A percentile compares a stretch with the other conserved stretches of the same genome.
phyloP scores from a whole-genome alignment of 2,888 invertebrate genomes.

The Himalopsyche kuldschensis region DNA sequence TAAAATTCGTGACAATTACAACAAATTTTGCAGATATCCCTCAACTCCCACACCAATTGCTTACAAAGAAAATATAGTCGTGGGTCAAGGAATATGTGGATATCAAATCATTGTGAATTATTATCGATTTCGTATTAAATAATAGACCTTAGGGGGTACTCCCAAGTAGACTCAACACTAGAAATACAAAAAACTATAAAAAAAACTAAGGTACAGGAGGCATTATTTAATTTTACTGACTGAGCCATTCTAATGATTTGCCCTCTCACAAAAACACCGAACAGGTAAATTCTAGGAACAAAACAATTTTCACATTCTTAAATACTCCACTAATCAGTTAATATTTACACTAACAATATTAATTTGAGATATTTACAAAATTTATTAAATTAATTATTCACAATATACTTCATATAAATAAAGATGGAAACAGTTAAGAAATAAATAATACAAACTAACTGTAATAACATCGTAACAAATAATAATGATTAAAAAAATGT shows the following conservation, averaged over 20 bases:
- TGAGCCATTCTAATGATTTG: constrained; percentile 4
- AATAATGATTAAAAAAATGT: background rate
- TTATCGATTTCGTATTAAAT: background rate
- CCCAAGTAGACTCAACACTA: background rate
- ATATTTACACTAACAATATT: background rate
- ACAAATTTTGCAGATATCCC: background rate
- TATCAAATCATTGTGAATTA: background rate
- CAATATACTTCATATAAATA: background rate
- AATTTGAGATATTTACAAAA: background rate
- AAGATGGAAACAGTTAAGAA: background rate
- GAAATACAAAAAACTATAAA: background rate
- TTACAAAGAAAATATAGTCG: no score
- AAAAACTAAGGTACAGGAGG: background rate
- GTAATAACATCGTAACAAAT: background rate
- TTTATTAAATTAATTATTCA: background rate
- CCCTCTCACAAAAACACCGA: constrained; percentile 5
- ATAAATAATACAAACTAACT: background rate
- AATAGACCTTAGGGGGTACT: background rate
- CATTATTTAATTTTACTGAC: constrained; percentile 9
- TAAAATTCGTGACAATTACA: constrained; percentile 10
- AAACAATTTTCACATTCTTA: constrained; percentile 11
- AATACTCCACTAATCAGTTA: background rate
- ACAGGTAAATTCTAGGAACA: constrained; percentile 21
- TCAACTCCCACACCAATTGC: background rate
- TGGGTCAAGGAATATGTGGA: no score